Evolutionary conservation across 2,888 invertebrate species (phyloP), one percentile per base, ranked within the genome.

Genomic region (Zhuqinia jingwanae): DNA sequence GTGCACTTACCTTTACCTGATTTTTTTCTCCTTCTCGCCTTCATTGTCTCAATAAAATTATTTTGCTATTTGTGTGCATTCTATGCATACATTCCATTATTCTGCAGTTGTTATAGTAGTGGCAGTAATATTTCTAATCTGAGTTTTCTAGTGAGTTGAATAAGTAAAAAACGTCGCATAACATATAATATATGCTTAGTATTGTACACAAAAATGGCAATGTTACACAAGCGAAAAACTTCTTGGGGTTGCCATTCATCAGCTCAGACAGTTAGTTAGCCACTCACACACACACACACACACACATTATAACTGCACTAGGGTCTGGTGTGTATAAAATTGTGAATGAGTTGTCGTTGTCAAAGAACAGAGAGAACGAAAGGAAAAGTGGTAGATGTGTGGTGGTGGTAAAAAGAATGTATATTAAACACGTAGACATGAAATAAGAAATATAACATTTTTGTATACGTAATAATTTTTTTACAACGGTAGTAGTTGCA

Each of bases 1-100:
- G 56, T 56, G 76, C 78, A 78, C 45, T 77, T 60, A 77, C 77
- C 50, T 77, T 58, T 77, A 77, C 77, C 77, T 77, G 77, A 60
- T 77, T 77, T 56, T 36, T 27, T 60, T 13, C 27, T 65, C 30
- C 36, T 22, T 15, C 11, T 2, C 60, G 15, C 17, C 42, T 36
- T n/a, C 65, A 20, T n/a, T n/a, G 10, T 47, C 68, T 47, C 25
- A 3, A 25, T 45, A 22, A 36, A 36, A 60, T 10, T 25, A 15
- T 60, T 58, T 53, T 17, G n/a, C n/a, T 20, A 22, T 56, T 56
- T 56, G 22, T 22, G 22, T 56, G 17, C 22, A 6, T 56, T 56
- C 17, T 56, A 20, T n/a, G 2, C 53, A 36, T 8, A 36, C 8
- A 36, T 8, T 36, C 5, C 36, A 36, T 36, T n/a, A n/a, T 36